Percentiles rank a stretch among this genome's conserved stretches.
Evolutionary conservation across 2,888 invertebrate genomes (phyloP).

Genomic region (Rhagium mordax): DNA sequence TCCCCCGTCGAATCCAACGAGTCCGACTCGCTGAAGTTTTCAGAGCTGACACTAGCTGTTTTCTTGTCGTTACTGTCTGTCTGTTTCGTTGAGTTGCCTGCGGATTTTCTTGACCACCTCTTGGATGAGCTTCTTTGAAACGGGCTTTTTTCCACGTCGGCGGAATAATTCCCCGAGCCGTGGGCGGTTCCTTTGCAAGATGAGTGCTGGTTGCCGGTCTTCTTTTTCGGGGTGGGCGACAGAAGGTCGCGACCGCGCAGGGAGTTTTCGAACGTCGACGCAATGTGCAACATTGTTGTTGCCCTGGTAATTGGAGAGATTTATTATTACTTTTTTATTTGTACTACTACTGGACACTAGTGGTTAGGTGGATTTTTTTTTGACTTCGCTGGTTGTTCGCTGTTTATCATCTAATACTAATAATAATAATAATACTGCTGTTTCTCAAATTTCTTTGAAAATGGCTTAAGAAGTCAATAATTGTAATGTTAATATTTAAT

Average conservation of each 20-base stretch:
- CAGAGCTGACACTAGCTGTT: constrained; percentile 76
- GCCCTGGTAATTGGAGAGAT: constrained; percentile 28
- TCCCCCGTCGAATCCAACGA: constrained; percentile 72
- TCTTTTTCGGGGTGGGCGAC: constrained; percentile 70
- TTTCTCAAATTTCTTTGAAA: too few species aligned
- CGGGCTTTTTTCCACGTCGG: constrained; percentile 35
- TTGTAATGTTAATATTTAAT: too few species aligned
- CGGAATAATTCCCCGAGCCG: constrained; percentile 67
- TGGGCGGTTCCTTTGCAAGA: constrained; percentile 85
- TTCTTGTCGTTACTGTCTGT: constrained; percentile 55
- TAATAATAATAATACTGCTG: too few species aligned
- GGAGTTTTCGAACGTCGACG: constrained; percentile 74
- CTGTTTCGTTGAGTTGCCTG: constrained; percentile 33
- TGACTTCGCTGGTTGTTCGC: background rate
- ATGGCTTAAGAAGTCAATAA: too few species aligned
- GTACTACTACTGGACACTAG: background rate
- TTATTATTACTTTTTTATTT: background rate
- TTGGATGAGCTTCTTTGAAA: constrained; percentile 52
- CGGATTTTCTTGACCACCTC: constrained; percentile 43
- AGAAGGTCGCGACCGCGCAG: constrained; percentile 71
- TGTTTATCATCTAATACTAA: background rate
- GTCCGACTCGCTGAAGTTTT: constrained; percentile 79
- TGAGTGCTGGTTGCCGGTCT: constrained; percentile 71
- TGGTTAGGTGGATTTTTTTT: constrained; percentile 25
- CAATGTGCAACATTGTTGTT: constrained; percentile 63